phyloP scores from a whole-genome alignment of 2,888 invertebrate genomes.

The Drosophila atripex region DNA sequence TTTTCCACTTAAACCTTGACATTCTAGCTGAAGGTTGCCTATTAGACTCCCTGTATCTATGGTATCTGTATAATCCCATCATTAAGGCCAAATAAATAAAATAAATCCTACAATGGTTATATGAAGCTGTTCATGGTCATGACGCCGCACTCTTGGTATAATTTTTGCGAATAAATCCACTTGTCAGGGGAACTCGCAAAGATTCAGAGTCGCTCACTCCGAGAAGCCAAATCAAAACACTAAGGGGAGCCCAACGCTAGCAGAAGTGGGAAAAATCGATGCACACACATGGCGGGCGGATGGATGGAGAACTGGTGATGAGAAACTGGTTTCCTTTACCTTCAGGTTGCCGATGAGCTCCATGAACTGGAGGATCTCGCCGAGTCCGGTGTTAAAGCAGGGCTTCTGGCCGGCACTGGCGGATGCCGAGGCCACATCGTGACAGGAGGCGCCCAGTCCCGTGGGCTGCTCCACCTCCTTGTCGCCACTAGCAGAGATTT shows the following conservation, averaged over 20 bases:
- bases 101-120: background rate
- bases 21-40: constrained; percentile 1
- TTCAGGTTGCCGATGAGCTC: constrained; percentile 89
- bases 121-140: constrained; percentile 3
- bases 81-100: background rate
- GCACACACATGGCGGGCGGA: constrained; percentile 12
- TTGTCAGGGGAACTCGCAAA: background rate
- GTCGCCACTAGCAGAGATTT: constrained; percentile 46
- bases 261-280: constrained; percentile 62
- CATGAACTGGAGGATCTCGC: constrained; percentile 86
- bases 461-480: constrained; percentile 9
- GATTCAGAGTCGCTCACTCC: background rate
- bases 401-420: constrained; percentile 71
- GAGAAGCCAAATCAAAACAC: constrained; percentile 21
- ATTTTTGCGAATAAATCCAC: background rate
- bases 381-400: constrained; percentile 81
- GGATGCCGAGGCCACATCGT: constrained; percentile 43
- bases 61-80: background rate
- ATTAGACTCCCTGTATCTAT: background rate
- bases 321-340: constrained; percentile 77
- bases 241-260: background rate
- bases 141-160: background rate
- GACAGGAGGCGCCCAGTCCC: constrained; percentile 54
- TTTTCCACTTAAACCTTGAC: constrained; percentile 1
- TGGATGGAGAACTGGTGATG: background rate